Evolutionary conservation across 2,113 vertebrate species (phyloP).

Genomic region (Spea bombifrons): DNA sequence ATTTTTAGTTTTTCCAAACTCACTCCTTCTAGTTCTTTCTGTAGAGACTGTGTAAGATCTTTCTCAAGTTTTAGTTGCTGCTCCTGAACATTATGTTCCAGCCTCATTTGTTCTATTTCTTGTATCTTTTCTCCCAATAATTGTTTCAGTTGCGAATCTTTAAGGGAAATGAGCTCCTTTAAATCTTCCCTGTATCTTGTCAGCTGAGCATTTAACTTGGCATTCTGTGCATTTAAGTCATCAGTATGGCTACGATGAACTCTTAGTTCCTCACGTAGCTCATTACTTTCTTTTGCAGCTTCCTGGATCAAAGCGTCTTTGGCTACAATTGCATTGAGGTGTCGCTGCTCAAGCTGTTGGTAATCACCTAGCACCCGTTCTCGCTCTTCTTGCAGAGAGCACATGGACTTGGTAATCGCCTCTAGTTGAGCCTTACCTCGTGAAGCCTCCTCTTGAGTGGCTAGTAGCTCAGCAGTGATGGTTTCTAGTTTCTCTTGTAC

Average conservation of each 20-base stretch:
- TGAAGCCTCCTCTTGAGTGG: constrained; percentile 71
- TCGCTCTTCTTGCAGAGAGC: constrained; percentile 88
- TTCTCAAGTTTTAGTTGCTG: constrained; percentile 54
- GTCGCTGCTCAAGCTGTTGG: constrained; percentile 85
- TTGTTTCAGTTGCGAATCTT: constrained; percentile 91
- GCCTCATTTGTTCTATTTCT: constrained; percentile 75
- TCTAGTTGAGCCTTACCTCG: constrained; percentile 77
- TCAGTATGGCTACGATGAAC: constrained; percentile 77
- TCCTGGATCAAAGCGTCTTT: constrained; percentile 93
- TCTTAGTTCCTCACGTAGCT: constrained; percentile 84
- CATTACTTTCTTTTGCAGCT: constrained; percentile 86
- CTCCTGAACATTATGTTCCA: constrained; percentile 54
- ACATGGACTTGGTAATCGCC: constrained; percentile 89
- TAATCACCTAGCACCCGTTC: constrained; percentile 81
- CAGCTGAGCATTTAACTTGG: constrained; percentile 84
- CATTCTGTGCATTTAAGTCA: constrained; percentile 88
- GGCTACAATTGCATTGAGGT: constrained; percentile 82
- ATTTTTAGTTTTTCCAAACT: constrained; percentile 50
- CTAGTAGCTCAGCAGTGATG: constrained; percentile 69
- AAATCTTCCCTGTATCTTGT: constrained; percentile 84
- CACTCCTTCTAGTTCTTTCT: constrained; percentile 51
- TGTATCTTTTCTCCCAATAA: constrained; percentile 77
- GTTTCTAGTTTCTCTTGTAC: constrained; percentile 61
- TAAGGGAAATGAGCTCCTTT: constrained; percentile 86
- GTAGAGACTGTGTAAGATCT: constrained; percentile 54